Percentiles rank a stretch among this genome's conserved stretches.
Conservation (phyloP, 2,888 invertebrate species). For the Hemithea aestivaria region DNA sequence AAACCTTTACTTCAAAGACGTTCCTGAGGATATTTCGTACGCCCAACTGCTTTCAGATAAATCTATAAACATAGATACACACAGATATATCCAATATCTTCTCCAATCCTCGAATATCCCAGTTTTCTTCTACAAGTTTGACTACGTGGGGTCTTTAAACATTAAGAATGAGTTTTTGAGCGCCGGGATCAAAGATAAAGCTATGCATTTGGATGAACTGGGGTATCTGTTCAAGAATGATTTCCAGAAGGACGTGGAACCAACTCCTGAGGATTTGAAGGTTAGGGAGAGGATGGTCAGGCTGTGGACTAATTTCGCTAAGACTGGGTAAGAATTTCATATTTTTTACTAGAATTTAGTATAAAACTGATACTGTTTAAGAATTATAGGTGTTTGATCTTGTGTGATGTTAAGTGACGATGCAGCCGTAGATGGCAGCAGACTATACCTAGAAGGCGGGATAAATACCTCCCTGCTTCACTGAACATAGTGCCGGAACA, state of each 20-base stretch:
- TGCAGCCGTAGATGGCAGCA: no score
- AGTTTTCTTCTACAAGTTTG: constrained; percentile 63
- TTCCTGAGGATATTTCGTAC: constrained; percentile 49
- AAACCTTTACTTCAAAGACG: constrained; percentile 53
- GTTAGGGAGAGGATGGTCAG: constrained; percentile 63
- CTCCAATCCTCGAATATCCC: constrained; percentile 56
- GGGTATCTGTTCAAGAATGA: constrained; percentile 63
- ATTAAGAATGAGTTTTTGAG: constrained; percentile 35
- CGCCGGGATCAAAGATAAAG: constrained; percentile 38
- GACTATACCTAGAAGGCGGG: no score
- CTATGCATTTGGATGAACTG: constrained; percentile 60
- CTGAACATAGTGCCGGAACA: no score
- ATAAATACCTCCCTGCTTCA: no score
- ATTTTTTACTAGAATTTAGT: no score
- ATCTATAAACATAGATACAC: constrained; percentile 47
- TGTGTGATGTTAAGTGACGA: no score
- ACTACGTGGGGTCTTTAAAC: constrained; percentile 62
- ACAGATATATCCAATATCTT: constrained; percentile 59
- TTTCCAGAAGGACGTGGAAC: constrained; percentile 47
- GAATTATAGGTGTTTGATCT: no score
- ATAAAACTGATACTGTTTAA: no score
- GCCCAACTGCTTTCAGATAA: constrained; percentile 55
- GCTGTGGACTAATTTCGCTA: constrained; percentile 72
- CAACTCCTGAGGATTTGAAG: constrained; percentile 54
- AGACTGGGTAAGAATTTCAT: constrained; percentile 60